Conservation (phyloP, 53 echinoderm and acorn worm species). For the Pentamera pediparva region DNA sequence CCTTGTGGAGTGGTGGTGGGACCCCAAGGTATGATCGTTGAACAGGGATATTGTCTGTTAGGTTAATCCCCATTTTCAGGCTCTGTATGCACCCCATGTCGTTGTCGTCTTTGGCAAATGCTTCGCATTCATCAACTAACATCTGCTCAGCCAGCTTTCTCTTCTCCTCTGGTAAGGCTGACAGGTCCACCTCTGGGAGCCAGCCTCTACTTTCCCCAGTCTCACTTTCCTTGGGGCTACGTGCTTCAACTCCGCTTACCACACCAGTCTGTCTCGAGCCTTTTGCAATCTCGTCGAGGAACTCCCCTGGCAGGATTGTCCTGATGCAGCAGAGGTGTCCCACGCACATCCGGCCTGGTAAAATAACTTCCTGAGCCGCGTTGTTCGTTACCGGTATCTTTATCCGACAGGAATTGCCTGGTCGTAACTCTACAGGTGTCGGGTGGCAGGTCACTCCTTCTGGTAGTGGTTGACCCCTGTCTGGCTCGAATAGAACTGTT, state of each 20-base stretch:
- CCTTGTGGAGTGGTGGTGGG: conserved; percentile 47
- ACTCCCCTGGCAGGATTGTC: conserved; percentile 11
- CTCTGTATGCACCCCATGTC: conserved; percentile 36
- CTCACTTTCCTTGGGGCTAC: neutral
- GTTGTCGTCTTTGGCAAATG: conserved; percentile 37
- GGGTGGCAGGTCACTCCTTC: neutral
- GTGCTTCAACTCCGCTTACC: neutral
- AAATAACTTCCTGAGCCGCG: conserved; percentile 6
- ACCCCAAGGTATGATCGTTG: conserved; percentile 37
- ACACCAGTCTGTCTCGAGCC: neutral
- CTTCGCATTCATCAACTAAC: conserved; percentile 31
- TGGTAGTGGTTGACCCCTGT: neutral
- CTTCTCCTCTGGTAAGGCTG: neutral
- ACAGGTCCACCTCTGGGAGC: conserved; percentile 17
- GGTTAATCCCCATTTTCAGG: conserved; percentile 33
- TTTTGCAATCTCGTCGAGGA: neutral
- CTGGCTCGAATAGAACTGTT: conserved; percentile 24
- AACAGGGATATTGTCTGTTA: conserved; percentile 41
- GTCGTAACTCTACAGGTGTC: neutral
- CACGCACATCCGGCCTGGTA: conserved; percentile 10
- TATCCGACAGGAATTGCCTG: conserved; percentile 8
- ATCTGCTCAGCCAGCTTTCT: conserved; percentile 22
- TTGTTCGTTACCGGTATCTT: conserved; percentile 20
- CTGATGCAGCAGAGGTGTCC: conserved; percentile 19
- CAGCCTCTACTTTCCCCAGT: neutral